phyloP scores from a whole-genome alignment of 2,797 vertebrate genomes.

The Gastrophryne carolinensis region DNA sequence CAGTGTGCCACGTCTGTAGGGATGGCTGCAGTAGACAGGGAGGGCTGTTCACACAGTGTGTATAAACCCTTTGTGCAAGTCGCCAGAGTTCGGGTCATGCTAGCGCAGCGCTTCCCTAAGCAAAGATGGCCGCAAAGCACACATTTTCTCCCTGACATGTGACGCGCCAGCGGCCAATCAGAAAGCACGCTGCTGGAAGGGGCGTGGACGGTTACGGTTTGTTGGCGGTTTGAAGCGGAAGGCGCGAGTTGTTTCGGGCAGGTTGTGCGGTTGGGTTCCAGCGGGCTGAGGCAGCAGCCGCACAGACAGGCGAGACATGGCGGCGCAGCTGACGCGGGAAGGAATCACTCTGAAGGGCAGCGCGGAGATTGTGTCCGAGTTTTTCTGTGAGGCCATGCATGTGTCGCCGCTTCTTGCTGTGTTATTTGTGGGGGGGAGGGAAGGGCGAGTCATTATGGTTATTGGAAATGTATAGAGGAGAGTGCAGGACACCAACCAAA shows the following conservation, averaged over 20 bases:
- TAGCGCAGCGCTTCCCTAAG: background rate
- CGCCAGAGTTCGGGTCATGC: no score
- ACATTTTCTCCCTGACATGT: no score
- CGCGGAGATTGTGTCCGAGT: slow-evolving; percentile 87
- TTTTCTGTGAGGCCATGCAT: slow-evolving; percentile 82
- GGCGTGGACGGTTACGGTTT: background rate
- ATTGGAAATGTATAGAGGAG: background rate
- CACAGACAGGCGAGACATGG: slow-evolving; percentile 57
- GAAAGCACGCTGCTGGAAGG: background rate
- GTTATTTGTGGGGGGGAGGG: background rate
- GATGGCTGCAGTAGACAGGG: no score
- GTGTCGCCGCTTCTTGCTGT: background rate
- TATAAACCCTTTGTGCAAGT: no score
- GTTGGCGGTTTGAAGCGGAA: background rate
- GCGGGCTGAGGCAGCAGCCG: slow-evolving; percentile 22
- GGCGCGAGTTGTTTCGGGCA: slow-evolving; percentile 2
- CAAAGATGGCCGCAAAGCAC: background rate
- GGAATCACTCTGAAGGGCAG: slow-evolving; percentile 91
- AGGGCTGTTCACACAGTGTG: no score
- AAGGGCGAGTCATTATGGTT: no score
- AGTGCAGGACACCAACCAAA: background rate
- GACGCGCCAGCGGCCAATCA: background rate
- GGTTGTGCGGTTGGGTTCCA: background rate
- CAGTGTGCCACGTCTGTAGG: no score
- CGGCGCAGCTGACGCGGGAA: slow-evolving; percentile 64